These are phyloP conservation scores for Mechanitis mazaeus DNA, from an alignment of 2,888 invertebrate species.

Conservation along the genomic window DNA sequence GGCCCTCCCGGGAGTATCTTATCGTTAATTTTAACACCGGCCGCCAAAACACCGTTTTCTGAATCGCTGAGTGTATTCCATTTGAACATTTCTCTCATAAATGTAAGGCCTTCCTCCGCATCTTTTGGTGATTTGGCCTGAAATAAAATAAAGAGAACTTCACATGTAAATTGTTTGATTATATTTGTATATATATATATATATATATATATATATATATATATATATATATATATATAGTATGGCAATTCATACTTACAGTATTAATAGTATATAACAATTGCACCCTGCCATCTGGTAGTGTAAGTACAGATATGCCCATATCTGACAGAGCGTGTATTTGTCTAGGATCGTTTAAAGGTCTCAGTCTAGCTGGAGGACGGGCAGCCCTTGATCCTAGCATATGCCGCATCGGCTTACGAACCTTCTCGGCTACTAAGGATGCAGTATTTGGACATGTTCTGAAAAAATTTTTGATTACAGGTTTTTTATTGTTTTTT, in stretches of 20 bases:
- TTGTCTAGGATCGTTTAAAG: constrained; percentile 91
- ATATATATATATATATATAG: background rate
- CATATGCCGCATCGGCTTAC: constrained; percentile 89
- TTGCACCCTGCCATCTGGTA: constrained; percentile 94
- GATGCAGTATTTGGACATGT: constrained; percentile 92
- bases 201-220: background rate
- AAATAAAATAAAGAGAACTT: constrained; percentile 16
- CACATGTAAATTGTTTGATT: too few relatives aligned
- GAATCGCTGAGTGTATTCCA: constrained; percentile 85
- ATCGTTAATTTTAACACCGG: constrained; percentile 46
- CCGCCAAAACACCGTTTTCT: constrained; percentile 61
- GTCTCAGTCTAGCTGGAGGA: constrained; percentile 83
- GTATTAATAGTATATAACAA: constrained; percentile 91
- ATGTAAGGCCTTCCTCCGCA: constrained; percentile 93
- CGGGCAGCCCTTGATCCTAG: constrained; percentile 82
- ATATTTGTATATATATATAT: background rate
- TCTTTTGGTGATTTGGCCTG: constrained; percentile 91
- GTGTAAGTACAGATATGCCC: constrained; percentile 94
- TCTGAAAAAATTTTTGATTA: constrained; percentile 53
- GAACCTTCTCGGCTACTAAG: constrained; percentile 88
- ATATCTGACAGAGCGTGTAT: constrained; percentile 90
- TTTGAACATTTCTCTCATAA: constrained; percentile 98
- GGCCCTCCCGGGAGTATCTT: constrained; percentile 83
- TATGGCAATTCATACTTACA: constrained; percentile 75
- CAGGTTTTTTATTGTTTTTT: background rate